A percentile compares a stretch with the other conserved stretches of the same genome.
These are phyloP conservation scores for Rhogogaster chlorosoma DNA, from an alignment of 2,888 invertebrate species.

Conservation along the genomic window DNA sequence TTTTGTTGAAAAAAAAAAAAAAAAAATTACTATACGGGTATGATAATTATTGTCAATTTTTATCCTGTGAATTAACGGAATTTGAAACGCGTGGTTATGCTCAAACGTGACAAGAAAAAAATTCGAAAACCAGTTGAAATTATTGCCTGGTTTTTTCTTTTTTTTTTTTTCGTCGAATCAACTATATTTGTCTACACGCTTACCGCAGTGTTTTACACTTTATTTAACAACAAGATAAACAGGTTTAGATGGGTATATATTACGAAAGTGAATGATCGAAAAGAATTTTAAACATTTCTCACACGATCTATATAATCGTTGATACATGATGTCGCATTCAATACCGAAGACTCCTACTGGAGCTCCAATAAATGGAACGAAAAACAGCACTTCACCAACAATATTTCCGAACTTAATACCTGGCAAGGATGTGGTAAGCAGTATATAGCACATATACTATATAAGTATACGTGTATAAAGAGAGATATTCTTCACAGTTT, in stretches of 20 bases:
- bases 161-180: not conserved
- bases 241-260: not conserved
- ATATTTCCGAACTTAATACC: conserved; percentile 50
- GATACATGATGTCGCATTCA: conserved; percentile 18
- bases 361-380: conserved; percentile 1
- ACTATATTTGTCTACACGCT: not conserved
- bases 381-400: conserved; percentile 14
- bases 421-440: conserved; percentile 59
- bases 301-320: not conserved
- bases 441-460: not conserved
- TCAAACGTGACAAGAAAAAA: not conserved
- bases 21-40: not conserved
- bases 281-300: not conserved
- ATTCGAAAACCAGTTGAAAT: not conserved
- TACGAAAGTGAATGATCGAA: not conserved
- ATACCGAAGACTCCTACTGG: conserved; percentile 12
- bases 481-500: not conserved
- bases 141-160: not conserved
- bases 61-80: no score
- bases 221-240: not conserved
- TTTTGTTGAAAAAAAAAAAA: not conserved
- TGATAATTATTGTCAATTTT: not conserved
- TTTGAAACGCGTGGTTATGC: no score
- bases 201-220: not conserved
- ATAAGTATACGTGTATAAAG: no score